These are phyloP conservation scores for Vollenhovia emeryi DNA, from an alignment of 1,140 invertebrate species.

Conservation along the genomic window DNA sequence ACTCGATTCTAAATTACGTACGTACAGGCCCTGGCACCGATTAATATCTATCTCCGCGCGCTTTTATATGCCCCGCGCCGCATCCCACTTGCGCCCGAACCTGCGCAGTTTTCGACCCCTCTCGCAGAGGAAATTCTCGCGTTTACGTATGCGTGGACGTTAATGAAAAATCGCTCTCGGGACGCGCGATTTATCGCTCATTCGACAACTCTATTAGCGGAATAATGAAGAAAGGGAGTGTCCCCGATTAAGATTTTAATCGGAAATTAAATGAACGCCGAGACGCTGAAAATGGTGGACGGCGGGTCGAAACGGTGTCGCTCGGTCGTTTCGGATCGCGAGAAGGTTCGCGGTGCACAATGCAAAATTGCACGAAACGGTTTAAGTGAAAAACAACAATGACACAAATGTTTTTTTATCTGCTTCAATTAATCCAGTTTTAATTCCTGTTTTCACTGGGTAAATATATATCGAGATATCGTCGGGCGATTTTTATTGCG, in stretches of 20 bases:
- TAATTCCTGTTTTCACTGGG: not conserved
- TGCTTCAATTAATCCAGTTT: constrained; percentile 20
- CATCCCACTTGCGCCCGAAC: not conserved
- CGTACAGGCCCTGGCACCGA: constrained; percentile 9
- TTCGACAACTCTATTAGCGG: constrained; percentile 37
- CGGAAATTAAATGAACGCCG: constrained; percentile 23
- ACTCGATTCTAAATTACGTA: constrained; percentile 58
- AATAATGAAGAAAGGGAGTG: constrained; percentile 36
- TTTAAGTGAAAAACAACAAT: not conserved
- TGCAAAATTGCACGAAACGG: not conserved
- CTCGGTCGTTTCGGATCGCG: not conserved
- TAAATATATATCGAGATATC: constrained; percentile 1
- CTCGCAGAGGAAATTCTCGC: constrained; percentile 9
- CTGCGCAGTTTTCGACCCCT: constrained; percentile 5
- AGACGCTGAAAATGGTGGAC: not conserved
- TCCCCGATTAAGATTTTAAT: constrained; percentile 48
- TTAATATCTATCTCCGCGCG: constrained; percentile 32
- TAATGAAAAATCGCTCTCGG: constrained; percentile 42
- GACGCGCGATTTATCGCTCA: constrained; percentile 30
- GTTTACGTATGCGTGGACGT: constrained; percentile 38
- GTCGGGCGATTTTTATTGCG: not conserved
- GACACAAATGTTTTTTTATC: constrained; percentile 9
- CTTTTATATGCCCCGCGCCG: constrained; percentile 26
- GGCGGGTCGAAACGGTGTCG: not conserved
- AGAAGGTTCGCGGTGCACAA: not conserved